A percentile compares a stretch with the other conserved stretches of the same genome.
Evolutionary conservation across 2,113 vertebrate genomes (phyloP).

Genomic region (Orientallactaga bullata): DNA sequence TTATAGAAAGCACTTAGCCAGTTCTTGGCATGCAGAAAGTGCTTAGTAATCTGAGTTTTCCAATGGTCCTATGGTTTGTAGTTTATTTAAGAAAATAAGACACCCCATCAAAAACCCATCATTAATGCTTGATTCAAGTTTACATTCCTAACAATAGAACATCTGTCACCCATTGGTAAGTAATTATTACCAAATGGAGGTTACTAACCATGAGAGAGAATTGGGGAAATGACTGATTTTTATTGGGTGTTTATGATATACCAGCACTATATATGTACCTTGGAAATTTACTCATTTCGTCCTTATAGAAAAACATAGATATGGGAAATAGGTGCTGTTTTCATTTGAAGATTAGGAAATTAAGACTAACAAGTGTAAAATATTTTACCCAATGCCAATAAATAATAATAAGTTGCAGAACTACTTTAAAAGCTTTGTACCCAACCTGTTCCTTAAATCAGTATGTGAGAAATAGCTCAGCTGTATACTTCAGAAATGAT

Average conservation of each 20-base stretch:
- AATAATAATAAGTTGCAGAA: neutral
- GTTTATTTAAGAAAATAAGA: conserved; percentile 66
- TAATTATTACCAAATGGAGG: conserved; percentile 56
- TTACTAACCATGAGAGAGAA: conserved; percentile 14
- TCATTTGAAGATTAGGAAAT: conserved; percentile 37
- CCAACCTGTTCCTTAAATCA: neutral
- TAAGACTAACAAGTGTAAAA: neutral
- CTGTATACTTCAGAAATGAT: neutral
- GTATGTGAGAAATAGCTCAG: neutral
- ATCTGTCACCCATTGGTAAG: conserved; percentile 31
- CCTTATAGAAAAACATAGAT: neutral
- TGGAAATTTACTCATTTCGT: conserved; percentile 37
- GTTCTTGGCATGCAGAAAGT: conserved; percentile 54
- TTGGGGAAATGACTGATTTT: neutral
- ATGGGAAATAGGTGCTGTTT: neutral
- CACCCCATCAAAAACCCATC: conserved; percentile 63
- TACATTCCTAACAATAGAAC: conserved; percentile 50
- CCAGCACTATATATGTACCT: neutral
- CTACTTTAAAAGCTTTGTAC: neutral
- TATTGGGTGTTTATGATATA: conserved; percentile 36
- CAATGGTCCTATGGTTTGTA: neutral
- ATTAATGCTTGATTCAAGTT: conserved; percentile 60
- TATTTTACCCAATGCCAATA: conserved; percentile 73
- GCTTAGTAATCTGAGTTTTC: conserved; percentile 53
- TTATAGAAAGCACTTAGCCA: conserved; percentile 66